Evolutionary conservation across 2,113 vertebrate genomes (phyloP).

Genomic region (Chitala chitala): DNA sequence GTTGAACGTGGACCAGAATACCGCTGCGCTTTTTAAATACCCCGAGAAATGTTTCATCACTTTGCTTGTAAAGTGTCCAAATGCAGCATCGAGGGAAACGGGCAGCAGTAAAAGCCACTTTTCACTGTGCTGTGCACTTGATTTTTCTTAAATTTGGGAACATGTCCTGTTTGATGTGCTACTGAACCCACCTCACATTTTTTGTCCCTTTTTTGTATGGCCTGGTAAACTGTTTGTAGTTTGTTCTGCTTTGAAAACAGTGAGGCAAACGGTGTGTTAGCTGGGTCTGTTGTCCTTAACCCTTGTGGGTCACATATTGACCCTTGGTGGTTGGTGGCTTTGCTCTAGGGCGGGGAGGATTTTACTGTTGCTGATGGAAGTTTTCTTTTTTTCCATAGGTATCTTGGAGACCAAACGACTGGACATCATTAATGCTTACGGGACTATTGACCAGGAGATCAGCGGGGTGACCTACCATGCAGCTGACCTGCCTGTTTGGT

Average conservation of each 20-base stretch:
- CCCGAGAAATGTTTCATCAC: not conserved
- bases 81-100: not conserved
- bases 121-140: not conserved
- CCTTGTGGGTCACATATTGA: too few relatives aligned
- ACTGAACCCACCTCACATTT: not conserved
- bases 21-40: not conserved
- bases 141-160: not conserved
- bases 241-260: not conserved
- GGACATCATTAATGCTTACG: constrained; percentile 61
- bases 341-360: too few relatives aligned
- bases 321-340: too few relatives aligned
- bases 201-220: not conserved
- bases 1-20: not conserved
- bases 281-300: too few relatives aligned
- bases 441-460: constrained; percentile 77
- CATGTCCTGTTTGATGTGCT: not conserved
- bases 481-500: constrained; percentile 88
- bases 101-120: not conserved
- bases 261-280: not conserved
- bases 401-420: constrained; percentile 91
- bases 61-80: not conserved
- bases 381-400: constrained; percentile 57
- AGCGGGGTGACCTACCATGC: constrained; percentile 77
- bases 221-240: too few relatives aligned
- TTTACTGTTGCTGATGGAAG: too few relatives aligned